Evolutionary conservation across 2,888 invertebrate species (phyloP).

Genomic region (Antitype chi): DNA sequence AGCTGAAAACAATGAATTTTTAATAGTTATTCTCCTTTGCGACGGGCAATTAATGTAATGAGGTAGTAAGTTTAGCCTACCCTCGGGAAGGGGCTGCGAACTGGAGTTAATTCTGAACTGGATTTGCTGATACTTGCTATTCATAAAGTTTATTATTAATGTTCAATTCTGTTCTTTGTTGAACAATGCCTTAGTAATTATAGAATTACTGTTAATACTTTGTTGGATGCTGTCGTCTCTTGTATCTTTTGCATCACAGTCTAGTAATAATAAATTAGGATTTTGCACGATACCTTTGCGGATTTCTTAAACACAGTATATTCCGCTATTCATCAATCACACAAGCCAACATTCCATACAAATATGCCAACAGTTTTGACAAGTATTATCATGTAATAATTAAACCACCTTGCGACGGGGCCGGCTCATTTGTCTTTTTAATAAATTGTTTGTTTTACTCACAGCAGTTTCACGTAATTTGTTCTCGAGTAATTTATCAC

Average conservation of each 20-base stretch:
- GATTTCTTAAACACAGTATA: conserved; percentile 3
- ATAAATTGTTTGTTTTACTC: conserved; percentile 87
- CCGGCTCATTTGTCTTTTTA: conserved; percentile 81
- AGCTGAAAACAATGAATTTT: conserved; percentile 86
- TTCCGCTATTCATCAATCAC: conserved; percentile 48
- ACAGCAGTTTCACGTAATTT: conserved; percentile 81
- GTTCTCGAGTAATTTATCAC: conserved; percentile 85
- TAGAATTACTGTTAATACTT: conserved; percentile 17
- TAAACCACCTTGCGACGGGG: conserved; percentile 76
- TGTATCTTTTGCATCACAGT: background rate
- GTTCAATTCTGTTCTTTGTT: conserved; percentile 56
- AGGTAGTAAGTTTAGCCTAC: conserved; percentile 81
- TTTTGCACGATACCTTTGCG: background rate
- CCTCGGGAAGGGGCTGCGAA: conserved; percentile 70
- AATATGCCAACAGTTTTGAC: conserved; percentile 62
- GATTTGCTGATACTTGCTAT: conserved; percentile 69
- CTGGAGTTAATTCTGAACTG: conserved; percentile 74
- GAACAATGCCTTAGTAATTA: conserved; percentile 36
- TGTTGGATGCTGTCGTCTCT: background rate
- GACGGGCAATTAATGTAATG: conserved; percentile 86
- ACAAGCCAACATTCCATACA: conserved; percentile 14
- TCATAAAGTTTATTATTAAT: conserved; percentile 57
- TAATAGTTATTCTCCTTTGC: conserved; percentile 86
- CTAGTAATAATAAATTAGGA: background rate
- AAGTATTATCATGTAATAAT: conserved; percentile 77